phyloP scores from a whole-genome alignment of 2,113 vertebrate species.

The Boleophthalmus pectinirostris region DNA sequence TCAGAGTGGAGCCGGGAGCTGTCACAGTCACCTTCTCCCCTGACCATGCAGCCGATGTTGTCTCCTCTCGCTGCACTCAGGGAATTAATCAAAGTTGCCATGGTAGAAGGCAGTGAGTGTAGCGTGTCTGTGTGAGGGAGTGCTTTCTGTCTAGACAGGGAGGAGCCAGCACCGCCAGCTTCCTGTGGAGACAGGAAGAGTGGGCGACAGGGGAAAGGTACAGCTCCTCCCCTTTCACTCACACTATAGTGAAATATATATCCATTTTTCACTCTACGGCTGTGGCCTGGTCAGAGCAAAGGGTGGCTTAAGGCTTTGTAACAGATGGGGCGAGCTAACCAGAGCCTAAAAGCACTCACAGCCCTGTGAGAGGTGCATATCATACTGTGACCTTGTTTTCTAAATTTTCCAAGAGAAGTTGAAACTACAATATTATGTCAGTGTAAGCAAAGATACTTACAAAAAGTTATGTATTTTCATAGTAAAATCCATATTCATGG shows the following conservation, averaged over 20 bases:
- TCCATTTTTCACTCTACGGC: conserved; percentile 28
- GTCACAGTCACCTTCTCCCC: conserved; percentile 64
- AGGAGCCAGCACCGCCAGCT: conserved; percentile 75
- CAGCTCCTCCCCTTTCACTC: conserved; percentile 1
- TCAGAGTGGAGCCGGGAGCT: conserved; percentile 61
- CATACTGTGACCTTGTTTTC: not conserved
- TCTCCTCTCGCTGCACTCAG: conserved; percentile 61
- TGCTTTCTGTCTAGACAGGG: conserved; percentile 73
- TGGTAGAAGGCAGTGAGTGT: conserved; percentile 48
- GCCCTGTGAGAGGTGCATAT: conserved; percentile 4
- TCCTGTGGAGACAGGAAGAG: conserved; percentile 60
- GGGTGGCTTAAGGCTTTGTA: conserved; percentile 42
- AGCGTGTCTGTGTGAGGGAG: conserved; percentile 23
- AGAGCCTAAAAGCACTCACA: conserved; percentile 43
- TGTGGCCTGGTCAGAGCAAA: conserved; percentile 37
- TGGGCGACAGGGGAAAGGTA: conserved; percentile 26
- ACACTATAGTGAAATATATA: conserved; percentile 10
- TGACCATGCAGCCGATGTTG: conserved; percentile 61
- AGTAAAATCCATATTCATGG: too few species aligned
- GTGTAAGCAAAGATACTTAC: not conserved
- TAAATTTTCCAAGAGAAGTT: not conserved
- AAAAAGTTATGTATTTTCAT: not conserved
- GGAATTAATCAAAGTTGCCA: conserved; percentile 74
- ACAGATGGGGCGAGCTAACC: conserved; percentile 51
- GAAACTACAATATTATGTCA: not conserved